A percentile compares a stretch with the other conserved stretches of the same genome.
Conservation (phyloP, 2,888 invertebrate species). For the Electrophaes corylata region DNA sequence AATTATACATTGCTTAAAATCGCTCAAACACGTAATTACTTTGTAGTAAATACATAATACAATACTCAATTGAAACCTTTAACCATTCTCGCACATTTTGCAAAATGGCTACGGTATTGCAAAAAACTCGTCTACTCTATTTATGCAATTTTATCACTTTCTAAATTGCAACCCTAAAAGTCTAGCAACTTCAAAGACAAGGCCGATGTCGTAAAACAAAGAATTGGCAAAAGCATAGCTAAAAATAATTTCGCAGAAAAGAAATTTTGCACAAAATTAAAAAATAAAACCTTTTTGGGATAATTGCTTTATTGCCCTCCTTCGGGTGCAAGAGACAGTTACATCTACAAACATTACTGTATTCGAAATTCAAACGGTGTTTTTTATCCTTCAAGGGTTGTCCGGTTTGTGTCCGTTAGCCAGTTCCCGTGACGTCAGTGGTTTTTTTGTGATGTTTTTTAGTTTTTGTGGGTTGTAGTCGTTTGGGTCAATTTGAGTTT, state of each 20-base stretch:
- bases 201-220: conserved; percentile 31
- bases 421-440: conserved; percentile 55
- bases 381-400: conserved; percentile 45
- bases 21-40: no score
- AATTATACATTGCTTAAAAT: no score
- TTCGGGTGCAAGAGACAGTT: conserved; percentile 42
- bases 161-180: conserved; percentile 51
- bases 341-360: conserved; percentile 41
- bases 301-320: conserved; percentile 55
- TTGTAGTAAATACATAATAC: no score
- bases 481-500: conserved; percentile 21
- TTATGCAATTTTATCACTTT: conserved; percentile 38
- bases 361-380: conserved; percentile 34
- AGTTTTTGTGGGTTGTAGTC: conserved; percentile 33
- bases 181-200: conserved; percentile 27
- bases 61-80: no score
- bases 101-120: background rate
- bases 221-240: conserved; percentile 43
- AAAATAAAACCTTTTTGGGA: conserved; percentile 34
- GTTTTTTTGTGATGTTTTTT: conserved; percentile 32
- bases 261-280: conserved; percentile 71
- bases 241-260: conserved; percentile 65
- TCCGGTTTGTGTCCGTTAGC: conserved; percentile 51
- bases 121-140: conserved; percentile 9
- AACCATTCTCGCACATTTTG: background rate